Evolutionary conservation across 2,888 invertebrate species (phyloP), one percentile per base, ranked within the genome.

Genomic region (Lottia gigantea): DNA sequence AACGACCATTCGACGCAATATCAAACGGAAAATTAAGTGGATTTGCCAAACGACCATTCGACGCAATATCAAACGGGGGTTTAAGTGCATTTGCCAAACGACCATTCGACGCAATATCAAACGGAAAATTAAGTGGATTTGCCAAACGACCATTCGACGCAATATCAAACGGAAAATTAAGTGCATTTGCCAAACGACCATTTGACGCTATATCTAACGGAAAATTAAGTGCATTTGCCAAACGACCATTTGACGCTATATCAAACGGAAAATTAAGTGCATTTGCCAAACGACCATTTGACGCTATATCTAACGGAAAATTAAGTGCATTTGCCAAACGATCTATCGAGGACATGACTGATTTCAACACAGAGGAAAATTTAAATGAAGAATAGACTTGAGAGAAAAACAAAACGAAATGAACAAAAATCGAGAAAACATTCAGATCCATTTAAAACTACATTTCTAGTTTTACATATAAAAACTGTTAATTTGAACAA

Each of bases 31-130:
- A 68, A 4, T 40, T 76, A n/a, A 45, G 63, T 15, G 76, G 72
- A 25, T 76, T 76, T 61, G 71, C 64, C 23, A 76, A 74, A 25
- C 64, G 71, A 7, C 65, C 66, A n/a, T 70, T 72, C 61, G 76
- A 76, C 64, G 67, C 72, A 2, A 71, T 74, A 14, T 47, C 49
- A 12, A 73, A 71, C 55, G 64, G 66, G 7, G 71, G 72, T 40
- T 62, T 76, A 25, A 47, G 67, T n/a, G 76, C 74, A 64, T 76
- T 76, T 66, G 72, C 71, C 47, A 76, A 76, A 62, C 46, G 70
- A 2, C 66, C 68, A 14, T 70, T 71, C 25, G 76, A 76, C 66
- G 70, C 74, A 0, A 72, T 74, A 14, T 47, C 62, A 6, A 71
- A 69, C 19, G 65, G 64, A 14, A 45, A 67, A 4, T 25, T 76